Evolutionary conservation across 2,113 vertebrate genomes (phyloP), one percentile per base, ranked within the genome.

Genomic region (Okapia johnstoni): DNA sequence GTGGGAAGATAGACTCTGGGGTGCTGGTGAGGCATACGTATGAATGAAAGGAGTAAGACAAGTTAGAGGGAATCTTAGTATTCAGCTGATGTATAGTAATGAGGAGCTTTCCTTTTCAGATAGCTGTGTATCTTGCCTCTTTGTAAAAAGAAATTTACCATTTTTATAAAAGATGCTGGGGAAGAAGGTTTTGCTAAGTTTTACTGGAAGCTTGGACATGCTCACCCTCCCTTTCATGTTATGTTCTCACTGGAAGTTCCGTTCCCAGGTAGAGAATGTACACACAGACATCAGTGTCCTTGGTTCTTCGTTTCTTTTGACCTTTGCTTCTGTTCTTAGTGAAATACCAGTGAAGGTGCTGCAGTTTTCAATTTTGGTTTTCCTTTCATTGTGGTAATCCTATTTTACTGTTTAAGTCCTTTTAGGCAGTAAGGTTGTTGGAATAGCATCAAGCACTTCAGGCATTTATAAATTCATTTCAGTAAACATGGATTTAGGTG

Each of bases 11-110:
- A 33, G 40, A 28, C 30, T 1, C 0, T 19, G 26, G 58, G 55
- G 13, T 30, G 2, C 7, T 5, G 10, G 2, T 5, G 25, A 46
- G 43, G 25, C 1, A 1, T 8, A 28, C 1, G 1, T 8, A 28
- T 19, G 16, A 50, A 23, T 48, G 43, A 15, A 52, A 84, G 28
- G n/a, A 60, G 8, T 5, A 23, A 84, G 81, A 46, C 0, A 3
- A 12, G 30, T 28, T 8, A 52, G 80, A 7, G 21, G 21, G 16
- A 12, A 5, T 52, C 48, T 3, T 57, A 61, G 58, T 54, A 28
- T 52, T 43, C 54, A 76, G 36, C 55, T 87, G 61, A 25, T 40
- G 7, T 2, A 52, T 8, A 60, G 63, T 23, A 60, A 10, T 88
- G 23, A 19, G 25, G 6, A 40, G 36, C 26, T 83, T 73, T 6